These are phyloP conservation scores for Sciaenops ocellatus DNA, from an alignment of 2,797 vertebrate genomes.

Conservation along the genomic window DNA sequence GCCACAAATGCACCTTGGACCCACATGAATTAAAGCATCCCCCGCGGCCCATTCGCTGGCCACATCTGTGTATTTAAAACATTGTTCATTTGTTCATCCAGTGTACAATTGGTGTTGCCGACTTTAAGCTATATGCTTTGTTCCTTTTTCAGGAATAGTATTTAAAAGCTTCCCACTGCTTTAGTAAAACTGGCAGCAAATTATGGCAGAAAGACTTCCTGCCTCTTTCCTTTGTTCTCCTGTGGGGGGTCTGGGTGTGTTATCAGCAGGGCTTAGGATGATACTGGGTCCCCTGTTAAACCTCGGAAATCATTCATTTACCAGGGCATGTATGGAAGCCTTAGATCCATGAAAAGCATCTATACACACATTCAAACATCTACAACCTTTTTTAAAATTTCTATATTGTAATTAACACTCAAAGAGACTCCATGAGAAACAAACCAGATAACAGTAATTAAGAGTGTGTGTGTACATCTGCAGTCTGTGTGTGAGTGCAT, in stretches of 20 bases:
- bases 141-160: neutral
- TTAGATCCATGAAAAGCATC: neutral
- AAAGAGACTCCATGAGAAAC: slow-evolving; percentile 65
- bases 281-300: neutral
- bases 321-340: neutral
- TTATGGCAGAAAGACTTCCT: neutral
- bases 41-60: too few species aligned
- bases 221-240: neutral
- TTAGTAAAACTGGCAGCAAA: neutral
- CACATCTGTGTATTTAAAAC: too few species aligned
- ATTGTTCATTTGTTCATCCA: too few species aligned
- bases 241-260: slow-evolving; percentile 4
- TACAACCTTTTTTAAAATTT: neutral
- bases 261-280: neutral
- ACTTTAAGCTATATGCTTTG: neutral
- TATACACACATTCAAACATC: neutral
- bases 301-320: slow-evolving; percentile 5
- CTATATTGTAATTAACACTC: slow-evolving; percentile 64
- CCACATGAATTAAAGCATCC: neutral
- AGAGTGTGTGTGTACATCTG: slow-evolving; percentile 29
- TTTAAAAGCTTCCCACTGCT: neutral
- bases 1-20: too few species aligned
- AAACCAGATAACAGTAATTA: slow-evolving; percentile 72
- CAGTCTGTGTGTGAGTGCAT: slow-evolving; percentile 11
- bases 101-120: too few species aligned